Percentiles rank a stretch among this genome's conserved stretches.
Evolutionary conservation across 2,888 invertebrate genomes (phyloP).

Genomic region (Gandaritis pyraliata): DNA sequence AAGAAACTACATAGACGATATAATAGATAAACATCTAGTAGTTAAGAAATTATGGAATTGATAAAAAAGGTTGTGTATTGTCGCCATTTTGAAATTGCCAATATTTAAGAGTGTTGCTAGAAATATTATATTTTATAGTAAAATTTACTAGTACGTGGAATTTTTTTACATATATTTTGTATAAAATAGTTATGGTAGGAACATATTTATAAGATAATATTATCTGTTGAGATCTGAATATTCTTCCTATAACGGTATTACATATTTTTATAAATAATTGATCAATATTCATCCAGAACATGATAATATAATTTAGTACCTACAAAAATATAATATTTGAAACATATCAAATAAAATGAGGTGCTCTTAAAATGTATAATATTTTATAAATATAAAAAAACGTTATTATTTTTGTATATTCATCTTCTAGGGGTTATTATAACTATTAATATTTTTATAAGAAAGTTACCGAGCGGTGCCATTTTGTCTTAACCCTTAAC

Average conservation of each 20-base stretch:
- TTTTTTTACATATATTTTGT: not conserved
- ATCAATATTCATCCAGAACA: too few species aligned
- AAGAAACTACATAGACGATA: not conserved
- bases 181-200: not conserved
- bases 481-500: conserved; percentile 8
- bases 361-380: conserved; percentile 8
- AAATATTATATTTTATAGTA: not conserved
- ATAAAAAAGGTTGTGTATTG: conserved; percentile 6
- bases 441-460: conserved; percentile 1
- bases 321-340: conserved; percentile 2
- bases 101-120: not conserved
- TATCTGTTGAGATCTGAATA: too few species aligned
- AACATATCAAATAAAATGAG: conserved; percentile 9
- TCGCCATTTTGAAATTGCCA: conserved; percentile 16
- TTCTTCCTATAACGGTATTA: conserved; percentile 13
- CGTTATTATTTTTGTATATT: too few species aligned
- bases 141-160: not conserved
- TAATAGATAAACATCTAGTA: too few species aligned
- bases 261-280: conserved; percentile 6
- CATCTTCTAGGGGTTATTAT: too few species aligned
- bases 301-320: not conserved
- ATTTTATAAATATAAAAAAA: not conserved
- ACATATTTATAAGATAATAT: too few species aligned
- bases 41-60: conserved; percentile 1
- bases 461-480: conserved; percentile 34